These are phyloP conservation scores for Diglossa cyanea DNA, from an alignment of 2,797 vertebrate genomes.

Conservation along the genomic window DNA sequence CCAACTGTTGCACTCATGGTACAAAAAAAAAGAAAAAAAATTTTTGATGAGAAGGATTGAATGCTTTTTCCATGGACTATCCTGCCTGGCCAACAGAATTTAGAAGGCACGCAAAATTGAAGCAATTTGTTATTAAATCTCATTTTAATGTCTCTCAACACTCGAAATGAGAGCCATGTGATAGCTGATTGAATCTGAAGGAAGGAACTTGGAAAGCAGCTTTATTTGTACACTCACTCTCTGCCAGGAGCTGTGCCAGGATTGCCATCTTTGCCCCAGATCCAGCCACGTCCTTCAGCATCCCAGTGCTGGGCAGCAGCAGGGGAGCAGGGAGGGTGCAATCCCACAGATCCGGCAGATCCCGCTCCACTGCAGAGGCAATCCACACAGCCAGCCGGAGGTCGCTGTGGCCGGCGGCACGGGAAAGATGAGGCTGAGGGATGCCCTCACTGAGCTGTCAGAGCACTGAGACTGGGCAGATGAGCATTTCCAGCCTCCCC, in stretches of 20 bases:
- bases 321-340: not conserved
- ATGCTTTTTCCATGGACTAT: not conserved
- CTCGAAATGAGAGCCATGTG: slow-evolving; percentile 9
- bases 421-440: not conserved
- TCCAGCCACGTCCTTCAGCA: not conserved
- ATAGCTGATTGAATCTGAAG: not conserved
- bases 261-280: not conserved
- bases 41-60: not conserved
- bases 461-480: not conserved
- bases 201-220: not conserved
- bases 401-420: fast-evolving
- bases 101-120: not conserved
- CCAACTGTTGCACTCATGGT: slow-evolving; percentile 38
- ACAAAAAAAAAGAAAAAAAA: not conserved
- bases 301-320: not conserved
- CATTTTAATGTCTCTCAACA: slow-evolving; percentile 27
- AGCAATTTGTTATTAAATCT: slow-evolving; percentile 50
- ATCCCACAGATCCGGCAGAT: not conserved
- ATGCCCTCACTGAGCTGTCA: not conserved
- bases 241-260: not conserved
- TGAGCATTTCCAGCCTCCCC: not conserved
- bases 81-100: slow-evolving; percentile 4
- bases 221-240: not conserved
- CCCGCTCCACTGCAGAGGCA: not conserved
- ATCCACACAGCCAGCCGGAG: fast-evolving